phyloP scores from a whole-genome alignment of 2,113 vertebrate genomes.

The Alligator sinensis region DNA sequence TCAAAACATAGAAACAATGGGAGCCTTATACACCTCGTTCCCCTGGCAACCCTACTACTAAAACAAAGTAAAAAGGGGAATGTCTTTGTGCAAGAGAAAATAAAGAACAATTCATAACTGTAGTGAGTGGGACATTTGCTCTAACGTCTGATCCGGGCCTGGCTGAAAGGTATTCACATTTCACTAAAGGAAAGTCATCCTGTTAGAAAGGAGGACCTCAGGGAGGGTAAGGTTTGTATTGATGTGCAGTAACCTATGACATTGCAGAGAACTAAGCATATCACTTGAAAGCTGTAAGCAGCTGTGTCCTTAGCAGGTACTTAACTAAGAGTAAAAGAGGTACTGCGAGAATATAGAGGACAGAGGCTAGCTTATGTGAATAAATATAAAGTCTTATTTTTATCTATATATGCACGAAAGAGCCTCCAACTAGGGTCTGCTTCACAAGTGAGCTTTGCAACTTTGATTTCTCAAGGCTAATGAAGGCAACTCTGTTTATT shows the following conservation, averaged over 20 bases:
- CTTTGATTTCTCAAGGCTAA: not conserved
- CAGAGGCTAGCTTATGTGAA: not conserved
- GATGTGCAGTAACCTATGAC: not conserved
- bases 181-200: conserved; percentile 28
- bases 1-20: conserved; percentile 75
- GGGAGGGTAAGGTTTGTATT: not conserved
- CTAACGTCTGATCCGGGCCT: not conserved
- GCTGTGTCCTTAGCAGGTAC: not conserved
- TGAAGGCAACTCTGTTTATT: not conserved
- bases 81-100: conserved; percentile 69
- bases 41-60: conserved; percentile 49
- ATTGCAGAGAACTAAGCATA: not conserved
- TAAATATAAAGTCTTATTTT: not conserved
- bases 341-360: not conserved
- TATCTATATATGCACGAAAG: not conserved
- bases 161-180: conserved; percentile 23
- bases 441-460: not conserved
- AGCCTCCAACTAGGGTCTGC: not conserved
- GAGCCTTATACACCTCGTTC: conserved; percentile 73
- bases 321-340: not conserved
- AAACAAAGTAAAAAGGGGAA: conserved; percentile 58
- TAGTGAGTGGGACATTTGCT: conserved; percentile 6
- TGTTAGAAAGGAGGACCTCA: not conserved
- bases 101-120: conserved; percentile 76
- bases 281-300: not conserved